Percentiles rank a stretch among this genome's conserved stretches.
Conservation (phyloP, 2,113 vertebrate genomes). For the Callipepla californica region DNA sequence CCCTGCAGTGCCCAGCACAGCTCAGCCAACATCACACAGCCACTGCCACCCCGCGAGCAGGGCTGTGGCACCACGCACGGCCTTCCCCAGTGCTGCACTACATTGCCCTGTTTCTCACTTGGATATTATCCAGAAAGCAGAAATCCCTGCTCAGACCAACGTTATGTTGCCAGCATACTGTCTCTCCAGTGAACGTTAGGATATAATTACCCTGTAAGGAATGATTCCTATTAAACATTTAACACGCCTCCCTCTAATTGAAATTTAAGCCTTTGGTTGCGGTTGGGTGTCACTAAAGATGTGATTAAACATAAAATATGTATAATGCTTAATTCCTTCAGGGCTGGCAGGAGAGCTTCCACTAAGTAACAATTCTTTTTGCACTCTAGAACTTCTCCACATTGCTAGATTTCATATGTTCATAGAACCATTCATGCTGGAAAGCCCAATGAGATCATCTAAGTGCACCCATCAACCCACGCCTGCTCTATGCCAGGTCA, state of each 20-base stretch:
- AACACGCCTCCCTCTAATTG: constrained; percentile 64
- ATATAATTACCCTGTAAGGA: constrained; percentile 61
- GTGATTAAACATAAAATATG: constrained; percentile 76
- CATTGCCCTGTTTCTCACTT: background rate
- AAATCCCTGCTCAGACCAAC: background rate
- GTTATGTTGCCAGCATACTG: background rate
- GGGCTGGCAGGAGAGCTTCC: constrained; percentile 29
- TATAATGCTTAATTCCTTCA: constrained; percentile 60
- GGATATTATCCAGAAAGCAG: background rate
- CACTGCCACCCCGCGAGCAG: background rate
- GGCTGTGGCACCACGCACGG: too few relatives aligned
- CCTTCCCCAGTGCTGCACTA: background rate
- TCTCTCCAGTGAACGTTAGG: constrained; percentile 8
- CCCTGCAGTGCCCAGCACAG: background rate
- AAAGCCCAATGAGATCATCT: too few relatives aligned
- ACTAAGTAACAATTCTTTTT: constrained; percentile 31
- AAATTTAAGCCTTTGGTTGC: constrained; percentile 69
- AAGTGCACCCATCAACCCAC: too few relatives aligned
- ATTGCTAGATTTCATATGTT: background rate
- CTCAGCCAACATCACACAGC: background rate
- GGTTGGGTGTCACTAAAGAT: constrained; percentile 63
- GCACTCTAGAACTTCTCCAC: background rate
- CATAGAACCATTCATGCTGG: too few relatives aligned
- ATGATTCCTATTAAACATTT: constrained; percentile 69
- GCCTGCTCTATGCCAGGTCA: too few relatives aligned